Conservation (phyloP, 1,140 invertebrate species). For the Bombyx mori region ASM3026992v2 NC_085123.1:16022501-16023000, state of each 20-base stretch:
- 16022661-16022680: background rate
- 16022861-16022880: slow-evolving; percentile 67
- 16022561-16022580: too few relatives aligned
- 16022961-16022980: too few relatives aligned
- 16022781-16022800: slow-evolving; percentile 68
- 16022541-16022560: too few relatives aligned
- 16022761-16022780: slow-evolving; percentile 34
- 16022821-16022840: slow-evolving; percentile 59
- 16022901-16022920: background rate
- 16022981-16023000: too few relatives aligned
- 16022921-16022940: background rate
- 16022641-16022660: background rate
- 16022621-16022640: too few relatives aligned
- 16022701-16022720: background rate
- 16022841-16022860: slow-evolving; percentile 70
- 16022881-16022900: slow-evolving; percentile 50
- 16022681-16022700: background rate
- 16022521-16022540: too few relatives aligned
- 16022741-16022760: background rate
- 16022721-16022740: background rate
- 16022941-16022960: background rate
- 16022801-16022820: slow-evolving; percentile 62
- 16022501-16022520: too few relatives aligned
- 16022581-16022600: too few relatives aligned
- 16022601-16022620: too few relatives aligned